Conservation (phyloP, 2,888 invertebrate genomes). For the Macrosiphum euphorbiae region DNA sequence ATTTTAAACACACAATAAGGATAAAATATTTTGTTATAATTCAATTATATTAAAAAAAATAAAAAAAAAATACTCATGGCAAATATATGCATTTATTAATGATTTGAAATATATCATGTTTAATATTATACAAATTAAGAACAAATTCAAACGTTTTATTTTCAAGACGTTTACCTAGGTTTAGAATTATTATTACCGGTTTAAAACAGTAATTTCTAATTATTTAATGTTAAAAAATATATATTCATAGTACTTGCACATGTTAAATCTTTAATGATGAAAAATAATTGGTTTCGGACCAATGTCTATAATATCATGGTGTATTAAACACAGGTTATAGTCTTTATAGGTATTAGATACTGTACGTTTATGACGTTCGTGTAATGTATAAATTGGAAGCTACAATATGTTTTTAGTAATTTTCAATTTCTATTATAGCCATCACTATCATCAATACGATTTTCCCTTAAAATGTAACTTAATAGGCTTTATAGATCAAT, state of each 20-base stretch:
- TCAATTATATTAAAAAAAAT: background rate
- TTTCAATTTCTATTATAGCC: background rate
- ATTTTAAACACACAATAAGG: background rate
- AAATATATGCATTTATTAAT: background rate
- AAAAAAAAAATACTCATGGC: background rate
- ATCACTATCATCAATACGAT: background rate
- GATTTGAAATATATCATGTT: background rate
- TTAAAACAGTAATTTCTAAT: background rate
- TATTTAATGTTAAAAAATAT: background rate
- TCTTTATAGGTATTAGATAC: background rate
- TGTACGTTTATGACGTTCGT: background rate
- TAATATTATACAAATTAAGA: background rate
- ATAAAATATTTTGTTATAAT: background rate
- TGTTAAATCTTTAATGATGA: background rate
- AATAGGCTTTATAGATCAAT: background rate
- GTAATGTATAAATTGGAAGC: background rate
- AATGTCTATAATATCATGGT: background rate
- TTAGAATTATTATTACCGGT: background rate
- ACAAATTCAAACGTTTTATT: background rate
- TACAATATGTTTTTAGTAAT: background rate
- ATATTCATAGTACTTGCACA: background rate
- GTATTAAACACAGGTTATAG: background rate
- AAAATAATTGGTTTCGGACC: background rate
- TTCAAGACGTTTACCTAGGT: background rate
- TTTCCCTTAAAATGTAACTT: background rate